Evolutionary conservation across 2,113 vertebrate species (phyloP), one percentile per base, ranked within the genome.

Genomic region (Crotalus viridis): DNA sequence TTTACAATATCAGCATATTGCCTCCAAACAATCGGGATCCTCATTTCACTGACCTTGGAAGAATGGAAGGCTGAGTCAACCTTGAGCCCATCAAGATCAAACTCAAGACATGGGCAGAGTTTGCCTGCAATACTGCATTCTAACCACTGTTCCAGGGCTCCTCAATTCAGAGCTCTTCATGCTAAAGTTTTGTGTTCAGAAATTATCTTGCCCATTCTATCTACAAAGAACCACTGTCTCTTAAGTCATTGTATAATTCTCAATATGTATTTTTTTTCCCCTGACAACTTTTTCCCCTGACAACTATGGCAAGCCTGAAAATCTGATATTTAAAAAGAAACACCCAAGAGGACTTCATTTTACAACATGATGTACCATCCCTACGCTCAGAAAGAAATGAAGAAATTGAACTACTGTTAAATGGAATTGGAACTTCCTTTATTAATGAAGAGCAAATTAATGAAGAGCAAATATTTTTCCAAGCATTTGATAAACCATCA

Each of bases 381-480:
- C 57, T 93, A 88, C 95, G 13, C 39, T 93, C 21, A 61, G 57
- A 95, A 88, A 52, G 91, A 95, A 94, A 85, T 33, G 91, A 10
- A 93, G 89, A 89, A 95, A 94, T 91, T 93, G 95, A 93, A 39
- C 52, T 88, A 87, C 87, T 90, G 43, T 56, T 95, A 88, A 95
- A 91, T 43, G 21, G 54, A 10, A 43, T 46, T 91, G 46, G 95
- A 5, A 55, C 96, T 96, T 93, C 89, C 85, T 96, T 96, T 93
- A 1, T 93, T 93, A 93, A 86, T 92, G 88, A 94, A 95, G 91
- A 89, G 95, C 91, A 94, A 95, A 96, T 94, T 96, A 95, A 95
- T n/a, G n/a, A n/a, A n/a, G n/a, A n/a, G n/a, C n/a, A n/a, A n/a
- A n/a, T n/a, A 15, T 55, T 55, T 55, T 55, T 55, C 13, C 13